Conservation (phyloP, 2,797 vertebrate species). For the Xerus rutilus region DNA sequence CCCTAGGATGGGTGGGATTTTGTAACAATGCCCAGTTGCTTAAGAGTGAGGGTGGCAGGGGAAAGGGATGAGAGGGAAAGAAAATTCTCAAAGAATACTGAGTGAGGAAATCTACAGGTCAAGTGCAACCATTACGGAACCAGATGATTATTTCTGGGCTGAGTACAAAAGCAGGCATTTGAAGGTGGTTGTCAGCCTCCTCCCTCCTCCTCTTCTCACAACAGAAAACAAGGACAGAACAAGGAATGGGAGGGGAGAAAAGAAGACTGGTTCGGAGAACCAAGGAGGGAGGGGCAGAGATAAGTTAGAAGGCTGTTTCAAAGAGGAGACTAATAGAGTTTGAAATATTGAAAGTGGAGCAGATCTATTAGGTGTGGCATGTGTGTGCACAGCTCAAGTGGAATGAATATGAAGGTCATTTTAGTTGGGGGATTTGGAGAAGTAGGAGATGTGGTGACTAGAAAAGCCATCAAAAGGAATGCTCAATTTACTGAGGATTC, state of each 20-base stretch:
- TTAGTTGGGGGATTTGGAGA: neutral
- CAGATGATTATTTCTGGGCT: neutral
- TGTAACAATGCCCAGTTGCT: constrained; percentile 35
- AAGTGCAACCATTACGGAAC: neutral
- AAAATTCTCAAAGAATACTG: neutral
- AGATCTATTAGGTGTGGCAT: constrained; percentile 40
- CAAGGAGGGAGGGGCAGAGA: neutral
- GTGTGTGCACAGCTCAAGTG: constrained; percentile 9
- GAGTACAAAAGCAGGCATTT: neutral
- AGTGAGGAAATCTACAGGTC: neutral
- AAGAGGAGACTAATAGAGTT: constrained; percentile 46
- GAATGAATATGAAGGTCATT: constrained; percentile 50
- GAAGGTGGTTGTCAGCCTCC: neutral
- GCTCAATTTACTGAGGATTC: neutral
- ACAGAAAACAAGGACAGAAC: constrained; percentile 4
- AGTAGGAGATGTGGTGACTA: neutral
- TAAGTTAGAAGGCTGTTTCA: neutral
- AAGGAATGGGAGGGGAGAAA: neutral
- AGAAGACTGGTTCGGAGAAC: neutral
- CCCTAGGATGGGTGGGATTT: constrained; percentile 53
- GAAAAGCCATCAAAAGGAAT: neutral
- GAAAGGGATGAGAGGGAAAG: neutral
- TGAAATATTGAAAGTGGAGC: constrained; percentile 42
- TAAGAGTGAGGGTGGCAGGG: neutral
- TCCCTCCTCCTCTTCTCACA: neutral